Base-by-base conservation (phyloP, 1,140 invertebrate genomes). In the Acromyrmex charruanus region DNA sequence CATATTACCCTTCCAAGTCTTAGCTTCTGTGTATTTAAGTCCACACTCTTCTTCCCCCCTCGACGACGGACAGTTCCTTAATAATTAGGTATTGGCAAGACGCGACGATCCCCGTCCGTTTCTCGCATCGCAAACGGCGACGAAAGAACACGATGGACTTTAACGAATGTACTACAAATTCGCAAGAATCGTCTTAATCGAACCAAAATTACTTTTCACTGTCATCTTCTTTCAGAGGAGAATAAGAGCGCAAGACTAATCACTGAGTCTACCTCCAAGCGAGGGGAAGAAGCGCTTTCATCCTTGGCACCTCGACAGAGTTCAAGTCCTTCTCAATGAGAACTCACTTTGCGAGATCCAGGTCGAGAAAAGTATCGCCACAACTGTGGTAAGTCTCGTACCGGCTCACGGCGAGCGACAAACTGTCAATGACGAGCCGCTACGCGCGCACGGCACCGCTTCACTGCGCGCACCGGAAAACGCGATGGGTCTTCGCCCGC, bases 371-470 rank as follows among this genome's bases (percentile, higher is more conserved):
- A n/a, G 2, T 49, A 10, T 4, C 65, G 35, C n/a, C 35, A 25
- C 16, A 16, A 18, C 1, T 63, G 2, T 44, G 7, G 10, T 12
- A 10, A 44, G 39, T 10, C 28, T 9, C 61, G 79, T 28, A 12
- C 25, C 63, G 49, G 39, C 5, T 7, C 21, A 39, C n/a, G 21
- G 7, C 66, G 3, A 25, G 6, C 63, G 51, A 31, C n/a, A n/a
- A 69, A 71, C 77, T 58, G 77, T 28, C 77, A 80, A 25, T 10
- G 39, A 44, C 28, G 69, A 72, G 53, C 53, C 72, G 28, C 74
- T 77, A 77, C 21, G 25, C 58, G n/a, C 58, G 39, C 58, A 4
- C 16, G 58, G 58, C n/a, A 21, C 59, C 75, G 21, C 75, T 63
- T 28, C 75, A 77, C 58, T 44, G 35, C 58, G 53, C 49, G 28